Percentiles rank a stretch among this genome's conserved stretches.
These are phyloP conservation scores for Charadrius vociferus DNA, from an alignment of 2,113 vertebrate species.

Conservation along the genomic window DNA sequence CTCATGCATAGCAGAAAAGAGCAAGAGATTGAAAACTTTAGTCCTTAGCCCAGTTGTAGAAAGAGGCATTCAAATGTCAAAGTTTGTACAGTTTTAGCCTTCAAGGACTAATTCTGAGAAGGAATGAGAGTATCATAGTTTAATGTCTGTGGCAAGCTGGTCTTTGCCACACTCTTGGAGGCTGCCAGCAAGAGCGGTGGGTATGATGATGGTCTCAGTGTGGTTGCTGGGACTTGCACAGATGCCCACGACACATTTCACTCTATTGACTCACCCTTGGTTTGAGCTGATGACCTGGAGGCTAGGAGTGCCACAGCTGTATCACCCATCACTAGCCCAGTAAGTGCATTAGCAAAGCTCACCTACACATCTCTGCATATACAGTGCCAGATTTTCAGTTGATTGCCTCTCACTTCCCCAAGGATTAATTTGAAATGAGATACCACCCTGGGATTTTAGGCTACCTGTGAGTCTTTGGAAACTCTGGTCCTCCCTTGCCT, in stretches of 20 bases:
- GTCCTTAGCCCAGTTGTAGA: not conserved
- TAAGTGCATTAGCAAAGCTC: not conserved
- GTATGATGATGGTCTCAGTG: accelerated
- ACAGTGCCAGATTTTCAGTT: not conserved
- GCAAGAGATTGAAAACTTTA: not conserved
- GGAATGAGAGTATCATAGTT: not conserved
- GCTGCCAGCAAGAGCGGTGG: accelerated
- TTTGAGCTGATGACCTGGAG: not conserved
- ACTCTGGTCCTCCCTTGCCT: not conserved
- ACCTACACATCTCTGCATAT: accelerated
- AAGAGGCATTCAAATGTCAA: not conserved
- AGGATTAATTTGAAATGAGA: not conserved
- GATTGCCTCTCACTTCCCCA: not conserved
- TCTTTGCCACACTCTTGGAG: not conserved
- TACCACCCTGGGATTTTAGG: not conserved
- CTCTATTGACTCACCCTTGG: not conserved
- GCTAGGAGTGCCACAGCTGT: not conserved
- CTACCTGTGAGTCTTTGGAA: not conserved
- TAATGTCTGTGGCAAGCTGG: not conserved
- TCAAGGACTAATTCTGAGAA: not conserved
- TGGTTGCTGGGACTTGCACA: not conserved
- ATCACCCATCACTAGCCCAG: not conserved
- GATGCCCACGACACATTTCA: not conserved
- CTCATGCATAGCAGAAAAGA: not conserved
- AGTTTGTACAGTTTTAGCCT: not conserved